Evolutionary conservation across 2,888 invertebrate genomes (phyloP).

Genomic region (Leptogaster cylindrica): DNA sequence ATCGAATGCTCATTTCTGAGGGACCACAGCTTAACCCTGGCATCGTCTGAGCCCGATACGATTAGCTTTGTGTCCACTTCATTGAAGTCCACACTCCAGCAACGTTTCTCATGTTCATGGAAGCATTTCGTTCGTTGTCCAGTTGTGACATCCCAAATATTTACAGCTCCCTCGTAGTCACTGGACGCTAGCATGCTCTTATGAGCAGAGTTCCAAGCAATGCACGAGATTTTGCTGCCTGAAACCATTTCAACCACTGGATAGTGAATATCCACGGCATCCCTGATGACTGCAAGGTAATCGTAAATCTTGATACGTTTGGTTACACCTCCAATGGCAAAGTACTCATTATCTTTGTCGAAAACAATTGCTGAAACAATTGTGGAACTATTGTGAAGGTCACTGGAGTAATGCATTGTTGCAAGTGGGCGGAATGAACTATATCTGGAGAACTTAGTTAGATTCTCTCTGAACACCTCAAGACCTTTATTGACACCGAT

Average conservation of each 20-base stretch:
- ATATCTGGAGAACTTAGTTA: conserved; percentile 84
- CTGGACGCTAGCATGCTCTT: conserved; percentile 87
- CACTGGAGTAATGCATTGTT: conserved; percentile 87
- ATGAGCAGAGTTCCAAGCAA: conserved; percentile 92
- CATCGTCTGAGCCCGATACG: conserved; percentile 92
- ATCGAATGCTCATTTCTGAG: conserved; percentile 86
- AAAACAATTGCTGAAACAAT: conserved; percentile 94
- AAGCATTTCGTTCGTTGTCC: conserved; percentile 76
- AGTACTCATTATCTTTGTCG: conserved; percentile 93
- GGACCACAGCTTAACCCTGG: conserved; percentile 91
- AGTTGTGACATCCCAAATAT: conserved; percentile 88
- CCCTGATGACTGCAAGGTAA: conserved; percentile 82
- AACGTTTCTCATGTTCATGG: conserved; percentile 92
- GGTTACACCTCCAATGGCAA: conserved; percentile 95
- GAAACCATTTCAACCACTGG: conserved; percentile 91
- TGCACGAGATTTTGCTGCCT: conserved; percentile 91
- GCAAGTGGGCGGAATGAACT: conserved; percentile 80
- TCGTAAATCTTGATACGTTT: conserved; percentile 94
- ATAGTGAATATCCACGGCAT: conserved; percentile 89
- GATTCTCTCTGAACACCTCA: conserved; percentile 81
- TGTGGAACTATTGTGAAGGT: conserved; percentile 84
- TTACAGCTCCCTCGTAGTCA: conserved; percentile 93
- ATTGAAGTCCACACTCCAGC: conserved; percentile 97
- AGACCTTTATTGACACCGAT: conserved; percentile 62
- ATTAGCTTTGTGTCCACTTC: conserved; percentile 86